Evolutionary conservation across 2,113 vertebrate species (phyloP).

Genomic region (Columba livia): DNA sequence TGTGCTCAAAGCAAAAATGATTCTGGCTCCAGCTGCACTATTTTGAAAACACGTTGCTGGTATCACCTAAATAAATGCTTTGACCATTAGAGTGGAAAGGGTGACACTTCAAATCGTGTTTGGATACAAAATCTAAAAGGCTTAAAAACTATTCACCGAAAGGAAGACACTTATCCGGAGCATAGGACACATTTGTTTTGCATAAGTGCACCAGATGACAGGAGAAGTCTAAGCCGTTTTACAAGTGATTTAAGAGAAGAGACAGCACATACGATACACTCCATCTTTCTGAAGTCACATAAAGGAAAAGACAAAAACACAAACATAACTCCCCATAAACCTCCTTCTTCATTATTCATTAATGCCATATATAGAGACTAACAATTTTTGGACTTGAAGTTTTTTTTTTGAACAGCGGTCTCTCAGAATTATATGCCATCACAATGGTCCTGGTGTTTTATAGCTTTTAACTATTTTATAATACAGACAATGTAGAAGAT

Average conservation of each 20-base stretch:
- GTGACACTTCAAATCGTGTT: conserved; percentile 51
- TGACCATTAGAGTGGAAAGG: conserved; percentile 62
- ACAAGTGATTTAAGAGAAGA: conserved; percentile 55
- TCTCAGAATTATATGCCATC: not conserved
- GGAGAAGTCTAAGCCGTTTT: conserved; percentile 49
- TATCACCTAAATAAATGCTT: conserved; percentile 63
- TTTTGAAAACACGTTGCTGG: conserved; percentile 56
- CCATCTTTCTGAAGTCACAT: conserved; percentile 45
- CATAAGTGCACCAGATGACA: conserved; percentile 62
- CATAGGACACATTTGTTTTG: conserved; percentile 62
- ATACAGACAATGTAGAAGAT: not conserved
- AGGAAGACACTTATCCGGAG: conserved; percentile 57
- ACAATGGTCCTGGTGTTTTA: not conserved
- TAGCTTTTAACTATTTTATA: not conserved
- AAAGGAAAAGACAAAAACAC: conserved; percentile 26
- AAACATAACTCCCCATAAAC: conserved; percentile 51
- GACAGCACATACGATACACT: conserved; percentile 37
- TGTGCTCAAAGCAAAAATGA: conserved; percentile 10
- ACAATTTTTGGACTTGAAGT: not conserved
- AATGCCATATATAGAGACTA: not conserved
- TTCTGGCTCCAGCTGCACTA: conserved; percentile 54
- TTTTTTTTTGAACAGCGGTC: not conserved
- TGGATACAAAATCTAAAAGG: conserved; percentile 53
- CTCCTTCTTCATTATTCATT: conserved; percentile 41
- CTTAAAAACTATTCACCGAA: conserved; percentile 50